Evolutionary conservation across 2,113 vertebrate species (phyloP).

Genomic region (Pterocles gutturalis): DNA sequence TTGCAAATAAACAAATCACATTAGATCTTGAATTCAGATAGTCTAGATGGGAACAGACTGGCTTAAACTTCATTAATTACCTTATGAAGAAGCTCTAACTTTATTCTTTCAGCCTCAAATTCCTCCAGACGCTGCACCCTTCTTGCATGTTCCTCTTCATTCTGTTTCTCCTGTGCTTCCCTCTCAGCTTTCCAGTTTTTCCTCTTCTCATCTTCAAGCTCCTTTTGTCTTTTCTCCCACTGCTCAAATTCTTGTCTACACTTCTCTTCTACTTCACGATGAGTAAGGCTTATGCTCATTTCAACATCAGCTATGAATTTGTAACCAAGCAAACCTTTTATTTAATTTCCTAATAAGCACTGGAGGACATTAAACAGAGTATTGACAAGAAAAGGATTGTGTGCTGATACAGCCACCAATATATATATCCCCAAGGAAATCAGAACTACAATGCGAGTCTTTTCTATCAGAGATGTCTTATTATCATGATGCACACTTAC

Average conservation of each 20-base stretch:
- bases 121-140: slow-evolving; percentile 65
- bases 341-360: neutral
- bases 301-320: slow-evolving; percentile 63
- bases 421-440: neutral
- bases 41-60: neutral
- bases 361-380: neutral
- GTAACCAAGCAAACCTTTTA: neutral
- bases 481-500: neutral
- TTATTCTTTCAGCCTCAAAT: slow-evolving; percentile 82
- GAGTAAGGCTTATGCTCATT: slow-evolving; percentile 55
- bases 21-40: neutral
- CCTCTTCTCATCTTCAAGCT: slow-evolving; percentile 67
- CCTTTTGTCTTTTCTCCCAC: slow-evolving; percentile 74
- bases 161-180: slow-evolving; percentile 58
- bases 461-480: neutral
- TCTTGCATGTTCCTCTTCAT: slow-evolving; percentile 73
- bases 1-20: neutral
- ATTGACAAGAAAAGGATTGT: neutral
- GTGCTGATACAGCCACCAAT: neutral
- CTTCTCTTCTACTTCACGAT: slow-evolving; percentile 74
- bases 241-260: slow-evolving; percentile 70
- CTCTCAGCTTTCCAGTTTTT: slow-evolving; percentile 57
- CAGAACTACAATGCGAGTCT: neutral
- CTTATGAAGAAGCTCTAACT: slow-evolving; percentile 75
- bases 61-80: slow-evolving; percentile 60